Evolutionary conservation across 1,140 invertebrate genomes (phyloP).

Genomic region (Ceratina calcarata): DNA sequence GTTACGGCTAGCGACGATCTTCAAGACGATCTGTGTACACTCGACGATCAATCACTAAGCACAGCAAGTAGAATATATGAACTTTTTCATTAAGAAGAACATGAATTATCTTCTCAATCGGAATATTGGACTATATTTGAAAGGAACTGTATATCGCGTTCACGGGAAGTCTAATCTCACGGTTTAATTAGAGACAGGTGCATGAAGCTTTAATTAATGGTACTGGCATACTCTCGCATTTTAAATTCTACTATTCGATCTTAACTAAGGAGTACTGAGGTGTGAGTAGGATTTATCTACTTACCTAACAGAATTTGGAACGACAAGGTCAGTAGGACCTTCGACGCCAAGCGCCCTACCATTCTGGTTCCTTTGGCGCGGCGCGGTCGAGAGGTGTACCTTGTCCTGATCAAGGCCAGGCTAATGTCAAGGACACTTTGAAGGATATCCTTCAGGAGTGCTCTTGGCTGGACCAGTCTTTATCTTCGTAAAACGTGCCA

Average conservation of each 20-base stretch:
- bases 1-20: slow-evolving; percentile 1
- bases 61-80: too few relatives aligned
- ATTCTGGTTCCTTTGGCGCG: slow-evolving; percentile 40
- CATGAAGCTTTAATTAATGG: not conserved
- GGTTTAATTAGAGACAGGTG: not conserved
- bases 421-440: slow-evolving; percentile 41
- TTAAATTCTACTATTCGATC: too few relatives aligned
- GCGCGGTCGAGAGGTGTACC: slow-evolving; percentile 5
- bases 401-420: slow-evolving; percentile 19
- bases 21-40: not conserved
- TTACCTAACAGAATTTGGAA: slow-evolving; percentile 52
- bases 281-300: not conserved
- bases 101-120: not conserved
- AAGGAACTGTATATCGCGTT: not conserved
- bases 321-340: slow-evolving; percentile 52
- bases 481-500: slow-evolving; percentile 41
- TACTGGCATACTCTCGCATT: too few relatives aligned
- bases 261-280: too few relatives aligned
- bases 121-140: not conserved
- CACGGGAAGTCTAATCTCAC: not conserved
- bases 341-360: slow-evolving; percentile 28
- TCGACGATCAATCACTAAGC: not conserved
- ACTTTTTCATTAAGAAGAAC: not conserved
- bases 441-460: slow-evolving; percentile 28
- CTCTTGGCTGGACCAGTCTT: slow-evolving; percentile 27